Evolutionary conservation across 2,797 vertebrate genomes (phyloP), one percentile per base, ranked within the genome.

Genomic region (Mastacembelus armatus): DNA sequence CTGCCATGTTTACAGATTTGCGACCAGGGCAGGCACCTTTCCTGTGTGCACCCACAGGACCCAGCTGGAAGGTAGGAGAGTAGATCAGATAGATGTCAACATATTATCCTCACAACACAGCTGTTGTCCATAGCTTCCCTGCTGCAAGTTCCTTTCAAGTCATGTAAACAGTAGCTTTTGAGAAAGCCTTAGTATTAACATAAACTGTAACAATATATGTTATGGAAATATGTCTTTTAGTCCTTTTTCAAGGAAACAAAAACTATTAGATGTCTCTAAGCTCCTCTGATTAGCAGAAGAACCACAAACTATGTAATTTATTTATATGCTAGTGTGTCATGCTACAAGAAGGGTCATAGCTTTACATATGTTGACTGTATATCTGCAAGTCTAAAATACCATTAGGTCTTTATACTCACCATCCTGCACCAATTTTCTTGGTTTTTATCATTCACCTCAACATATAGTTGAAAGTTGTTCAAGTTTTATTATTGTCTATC

Each of bases 1-100:
- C 87, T 90, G 78, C 79, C 56, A 6, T 88, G 88, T 91, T 91
- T 91, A 90, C 81, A 88, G 70, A 87, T 76, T 80, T 78, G 75
- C 85, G 77, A 78, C 68, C 10, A 43, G 35, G 50, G 62, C 77
- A 81, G 71, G 81, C 74, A 80, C 84, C 87, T 85, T 86, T 89
- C 86, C 88, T 87, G 83, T 83, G 59, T 15, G 30, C 78, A 64
- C 82, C 81, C 84, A 72, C 65, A 70, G 62, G 51, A 27, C 44
- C 59, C 36, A 63, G 69, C 54, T 43, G 38, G 5, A 70, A 57
- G 48, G 50, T 62, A 56, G 70, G 27, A 18, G 66, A 73, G 39
- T 36, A 52, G 33, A 63, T 69, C 44, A 40, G 68, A 71, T 62
- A 52, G n/a, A 40, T 26, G 27, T 72, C 64, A 59, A 49, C 27